phyloP scores from a whole-genome alignment of 35 echinoderm and acorn worm species.

The Stichopus chloronotus region DNA sequence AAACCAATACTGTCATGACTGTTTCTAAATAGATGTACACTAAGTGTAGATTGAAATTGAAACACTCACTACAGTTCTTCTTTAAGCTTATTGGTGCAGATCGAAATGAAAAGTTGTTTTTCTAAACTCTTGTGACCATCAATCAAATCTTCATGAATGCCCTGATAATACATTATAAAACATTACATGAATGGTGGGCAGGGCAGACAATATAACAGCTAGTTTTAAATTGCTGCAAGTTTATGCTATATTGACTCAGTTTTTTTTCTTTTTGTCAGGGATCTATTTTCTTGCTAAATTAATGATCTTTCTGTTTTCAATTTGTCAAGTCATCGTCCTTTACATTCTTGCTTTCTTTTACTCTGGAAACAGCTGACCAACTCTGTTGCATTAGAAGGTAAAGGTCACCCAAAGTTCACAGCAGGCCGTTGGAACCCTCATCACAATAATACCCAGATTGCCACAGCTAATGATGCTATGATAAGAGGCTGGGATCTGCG shows the following conservation, averaged over 20 bases:
- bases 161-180: no score
- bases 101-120: no score
- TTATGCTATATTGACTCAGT: not conserved
- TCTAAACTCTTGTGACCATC: no score
- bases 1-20: no score
- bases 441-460: conserved; percentile 95
- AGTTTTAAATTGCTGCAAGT: no score
- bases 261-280: not conserved
- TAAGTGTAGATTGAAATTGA: no score
- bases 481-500: conserved; percentile 96
- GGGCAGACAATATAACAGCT: no score
- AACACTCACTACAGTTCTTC: no score
- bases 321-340: not conserved
- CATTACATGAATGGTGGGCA: no score
- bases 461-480: conserved; percentile 91
- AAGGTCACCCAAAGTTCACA: conserved; percentile 97
- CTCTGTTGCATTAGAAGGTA: conserved; percentile 86
- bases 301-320: not conserved
- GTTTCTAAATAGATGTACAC: no score
- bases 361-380: conserved; percentile 74
- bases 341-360: not conserved
- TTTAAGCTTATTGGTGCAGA: no score
- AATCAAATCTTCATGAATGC: no score
- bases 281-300: not conserved
- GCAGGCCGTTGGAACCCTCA: conserved; percentile 93